A percentile compares a stretch with the other conserved stretches of the same genome.
These are phyloP conservation scores for Corydoras sp. DNA, from an alignment of 2,113 vertebrate species.

Conservation along the genomic window DNA sequence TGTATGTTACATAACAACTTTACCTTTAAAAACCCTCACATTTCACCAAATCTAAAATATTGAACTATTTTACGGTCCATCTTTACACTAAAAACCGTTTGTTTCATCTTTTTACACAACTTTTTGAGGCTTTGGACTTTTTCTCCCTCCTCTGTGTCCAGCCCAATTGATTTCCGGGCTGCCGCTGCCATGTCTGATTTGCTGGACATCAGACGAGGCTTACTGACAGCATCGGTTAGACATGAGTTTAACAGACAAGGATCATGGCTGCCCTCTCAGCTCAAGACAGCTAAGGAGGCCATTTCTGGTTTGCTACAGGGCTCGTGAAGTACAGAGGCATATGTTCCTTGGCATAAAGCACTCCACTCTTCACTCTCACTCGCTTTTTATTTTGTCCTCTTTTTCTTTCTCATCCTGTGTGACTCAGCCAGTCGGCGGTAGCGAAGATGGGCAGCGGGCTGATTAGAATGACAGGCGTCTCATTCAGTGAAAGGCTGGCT, in stretches of 20 bases:
- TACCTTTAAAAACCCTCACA: too few relatives aligned
- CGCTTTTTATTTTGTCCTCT: constrained; percentile 35
- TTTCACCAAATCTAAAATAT: too few relatives aligned
- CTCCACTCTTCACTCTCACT: constrained; percentile 46
- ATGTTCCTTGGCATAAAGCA: constrained; percentile 63
- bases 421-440: constrained; percentile 41
- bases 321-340: constrained; percentile 57
- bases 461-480: constrained; percentile 68
- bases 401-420: constrained; percentile 26
- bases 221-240: constrained; percentile 66
- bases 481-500: constrained; percentile 36
- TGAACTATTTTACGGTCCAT: too few relatives aligned
- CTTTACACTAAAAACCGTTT: too few relatives aligned
- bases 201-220: constrained; percentile 55
- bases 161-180: not conserved
- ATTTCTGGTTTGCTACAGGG: constrained; percentile 50
- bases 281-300: constrained; percentile 45
- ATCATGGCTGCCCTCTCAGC: constrained; percentile 63
- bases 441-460: constrained; percentile 50
- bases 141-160: too few relatives aligned
- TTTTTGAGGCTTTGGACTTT: too few relatives aligned
- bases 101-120: too few relatives aligned
- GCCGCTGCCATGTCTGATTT: constrained; percentile 51
- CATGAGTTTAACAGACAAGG: constrained; percentile 60
- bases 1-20: too few relatives aligned